These are phyloP conservation scores for Lomographa bimaculata DNA, from an alignment of 2,888 invertebrate species.

Conservation along the genomic window DNA sequence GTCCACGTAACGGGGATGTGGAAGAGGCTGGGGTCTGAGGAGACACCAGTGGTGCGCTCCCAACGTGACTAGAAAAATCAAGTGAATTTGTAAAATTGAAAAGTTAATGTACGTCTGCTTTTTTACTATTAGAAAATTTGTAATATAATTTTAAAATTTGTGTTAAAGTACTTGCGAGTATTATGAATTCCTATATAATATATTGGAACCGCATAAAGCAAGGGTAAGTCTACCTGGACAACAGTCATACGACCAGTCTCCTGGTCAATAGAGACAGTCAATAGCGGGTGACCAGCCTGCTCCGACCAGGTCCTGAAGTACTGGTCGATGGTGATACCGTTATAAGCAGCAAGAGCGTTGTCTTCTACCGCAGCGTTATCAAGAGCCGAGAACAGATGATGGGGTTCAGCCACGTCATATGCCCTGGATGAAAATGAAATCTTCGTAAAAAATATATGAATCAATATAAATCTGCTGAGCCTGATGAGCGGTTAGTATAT, in stretches of 20 bases:
- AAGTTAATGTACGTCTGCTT: too few species aligned
- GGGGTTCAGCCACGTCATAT: slow-evolving; percentile 73
- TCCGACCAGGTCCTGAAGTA: slow-evolving; percentile 85
- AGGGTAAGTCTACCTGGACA: slow-evolving; percentile 77
- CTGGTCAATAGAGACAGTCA: slow-evolving; percentile 75
- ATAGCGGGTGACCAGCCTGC: slow-evolving; percentile 84
- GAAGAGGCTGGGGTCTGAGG: slow-evolving; percentile 51
- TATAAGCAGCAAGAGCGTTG: slow-evolving; percentile 50
- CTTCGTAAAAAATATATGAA: too few species aligned
- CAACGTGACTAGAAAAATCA: slow-evolving; percentile 61
- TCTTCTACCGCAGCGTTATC: slow-evolving; percentile 59
- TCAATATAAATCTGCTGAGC: too few species aligned
- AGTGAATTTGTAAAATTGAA: too few species aligned
- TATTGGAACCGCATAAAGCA: too few species aligned
- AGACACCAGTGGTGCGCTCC: slow-evolving; percentile 54
- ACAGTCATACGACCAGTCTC: slow-evolving; percentile 56
- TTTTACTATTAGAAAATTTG: too few species aligned
- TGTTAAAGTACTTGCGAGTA: too few species aligned
- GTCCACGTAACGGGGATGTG: slow-evolving; percentile 76
- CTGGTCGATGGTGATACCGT: slow-evolving; percentile 55
- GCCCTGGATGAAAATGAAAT: slow-evolving; percentile 43
- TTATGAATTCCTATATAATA: too few species aligned
- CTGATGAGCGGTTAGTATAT: too few species aligned
- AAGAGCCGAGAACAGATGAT: slow-evolving; percentile 76
- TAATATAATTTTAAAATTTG: too few species aligned